Evolutionary conservation across 1,140 invertebrate species (phyloP).

Genomic region (Akabosia matsudoensis): DNA sequence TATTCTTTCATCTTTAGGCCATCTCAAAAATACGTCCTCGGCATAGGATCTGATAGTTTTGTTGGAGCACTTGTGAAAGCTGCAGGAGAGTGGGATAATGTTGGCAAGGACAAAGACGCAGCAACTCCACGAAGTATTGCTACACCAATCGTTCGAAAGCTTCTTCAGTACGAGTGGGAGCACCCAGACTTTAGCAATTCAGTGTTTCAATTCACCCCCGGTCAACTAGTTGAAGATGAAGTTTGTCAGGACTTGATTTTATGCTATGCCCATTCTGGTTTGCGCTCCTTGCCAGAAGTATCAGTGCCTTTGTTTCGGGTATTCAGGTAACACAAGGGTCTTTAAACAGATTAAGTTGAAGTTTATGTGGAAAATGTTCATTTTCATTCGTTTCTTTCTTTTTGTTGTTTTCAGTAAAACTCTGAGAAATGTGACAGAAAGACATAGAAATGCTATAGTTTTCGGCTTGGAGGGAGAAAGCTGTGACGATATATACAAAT

Average conservation of each 20-base stretch:
- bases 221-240: neutral
- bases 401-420: conserved; percentile 3
- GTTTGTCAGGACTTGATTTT: conserved; percentile 9
- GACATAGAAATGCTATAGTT: neutral
- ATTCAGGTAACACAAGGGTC: conserved; percentile 23
- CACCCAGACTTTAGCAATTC: conserved; percentile 4
- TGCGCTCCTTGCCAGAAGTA: neutral
- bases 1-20: conserved; percentile 7
- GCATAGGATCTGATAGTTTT: neutral
- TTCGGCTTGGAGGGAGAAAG: neutral
- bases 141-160: neutral
- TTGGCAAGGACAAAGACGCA: neutral
- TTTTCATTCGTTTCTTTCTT: neutral
- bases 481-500: neutral
- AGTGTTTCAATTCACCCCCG: conserved; percentile 18
- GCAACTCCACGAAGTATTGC: neutral
- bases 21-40: conserved; percentile 42
- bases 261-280: conserved; percentile 9
- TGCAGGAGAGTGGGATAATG: neutral
- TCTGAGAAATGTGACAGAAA: neutral
- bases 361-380: too few species aligned
- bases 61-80: neutral
- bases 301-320: neutral
- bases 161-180: neutral
- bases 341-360: too few species aligned